Base-by-base conservation (phyloP, 1,140 invertebrate genomes). In the Aphidius gifuensis region DNA sequence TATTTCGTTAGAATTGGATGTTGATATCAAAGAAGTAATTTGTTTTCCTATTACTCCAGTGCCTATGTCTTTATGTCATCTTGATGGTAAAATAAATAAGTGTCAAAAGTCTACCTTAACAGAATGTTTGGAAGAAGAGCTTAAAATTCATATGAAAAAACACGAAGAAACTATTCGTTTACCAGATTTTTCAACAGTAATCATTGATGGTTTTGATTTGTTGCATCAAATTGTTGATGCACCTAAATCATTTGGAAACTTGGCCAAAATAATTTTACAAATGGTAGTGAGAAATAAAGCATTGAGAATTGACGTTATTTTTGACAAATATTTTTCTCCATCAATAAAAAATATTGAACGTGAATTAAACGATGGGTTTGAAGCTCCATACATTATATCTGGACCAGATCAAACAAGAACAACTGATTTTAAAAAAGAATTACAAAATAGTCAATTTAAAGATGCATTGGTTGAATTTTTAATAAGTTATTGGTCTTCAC, bases 51-150 rank as follows among this genome's bases (percentile, higher is more conserved):
- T 74, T 39, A 70, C 61, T 43, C 64, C 70, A 51, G 59, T 71
- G 4, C 69, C 73, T 16, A 58, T 74, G 44, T 66, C 74, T 9
- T 54, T 78, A 42, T 77, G 72, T 64, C 73, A 79, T 65, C 38
- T 71, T 8, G 73, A 78, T 62, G 69, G 72, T 53, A 59, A 64
- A 7, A 74, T 78, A 23, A 60, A 66, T 60, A 74, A 75, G 64
- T 73, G 71, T 7, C 64, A 71, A 23, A 75, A 74, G 69, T 70
- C 67, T 44, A 51, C 32, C n/a, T 46, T 76, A 5, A 58, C 69
- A 5, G 69, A 73, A 67, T 58, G 51, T 50, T 60, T 72, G 16
- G 67, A 75, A 62, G 66, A 70, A 55, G 47, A 60, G 45, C 49
- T 60, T 7, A 38, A 66, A 21, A 62, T 32, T 3, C 4, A 32